A percentile compares a stretch with the other conserved stretches of the same genome.
Evolutionary conservation across 2,113 vertebrate genomes (phyloP).

Genomic region (Zootoca vivipara): DNA sequence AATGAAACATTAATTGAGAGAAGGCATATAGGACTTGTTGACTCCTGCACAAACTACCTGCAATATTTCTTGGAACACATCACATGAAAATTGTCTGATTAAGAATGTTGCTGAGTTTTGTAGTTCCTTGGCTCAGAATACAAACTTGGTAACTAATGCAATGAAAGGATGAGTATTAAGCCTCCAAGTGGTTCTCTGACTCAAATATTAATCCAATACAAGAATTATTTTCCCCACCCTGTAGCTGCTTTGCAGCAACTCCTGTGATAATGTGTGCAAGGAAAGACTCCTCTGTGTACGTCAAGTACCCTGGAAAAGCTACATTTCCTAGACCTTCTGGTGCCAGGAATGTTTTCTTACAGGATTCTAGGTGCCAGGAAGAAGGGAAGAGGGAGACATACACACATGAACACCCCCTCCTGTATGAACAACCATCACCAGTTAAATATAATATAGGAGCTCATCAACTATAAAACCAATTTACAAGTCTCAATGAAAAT

Average conservation of each 20-base stretch:
- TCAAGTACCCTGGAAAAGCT: neutral
- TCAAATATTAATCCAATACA: neutral
- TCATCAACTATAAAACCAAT: no score
- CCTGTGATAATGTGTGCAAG: neutral
- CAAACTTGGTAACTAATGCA: neutral
- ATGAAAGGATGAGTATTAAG: neutral
- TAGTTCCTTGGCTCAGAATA: neutral
- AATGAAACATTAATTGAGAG: neutral
- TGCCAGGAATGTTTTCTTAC: neutral
- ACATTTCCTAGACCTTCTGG: neutral
- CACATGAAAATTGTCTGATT: neutral
- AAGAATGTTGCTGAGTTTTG: neutral
- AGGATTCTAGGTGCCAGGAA: neutral
- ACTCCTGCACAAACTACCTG: neutral
- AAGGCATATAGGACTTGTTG: neutral
- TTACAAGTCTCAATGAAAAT: no score
- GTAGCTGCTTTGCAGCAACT: neutral
- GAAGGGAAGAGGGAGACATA: neutral
- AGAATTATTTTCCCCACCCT: neutral
- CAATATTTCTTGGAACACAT: neutral
- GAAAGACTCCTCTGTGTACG: neutral
- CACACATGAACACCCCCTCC: neutral
- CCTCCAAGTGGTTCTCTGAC: neutral
- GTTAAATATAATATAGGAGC: neutral
- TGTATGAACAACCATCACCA: neutral